Evolutionary conservation across 1,140 invertebrate species (phyloP), one percentile per base, ranked within the genome.

Genomic region (Bombus pyrosoma): DNA sequence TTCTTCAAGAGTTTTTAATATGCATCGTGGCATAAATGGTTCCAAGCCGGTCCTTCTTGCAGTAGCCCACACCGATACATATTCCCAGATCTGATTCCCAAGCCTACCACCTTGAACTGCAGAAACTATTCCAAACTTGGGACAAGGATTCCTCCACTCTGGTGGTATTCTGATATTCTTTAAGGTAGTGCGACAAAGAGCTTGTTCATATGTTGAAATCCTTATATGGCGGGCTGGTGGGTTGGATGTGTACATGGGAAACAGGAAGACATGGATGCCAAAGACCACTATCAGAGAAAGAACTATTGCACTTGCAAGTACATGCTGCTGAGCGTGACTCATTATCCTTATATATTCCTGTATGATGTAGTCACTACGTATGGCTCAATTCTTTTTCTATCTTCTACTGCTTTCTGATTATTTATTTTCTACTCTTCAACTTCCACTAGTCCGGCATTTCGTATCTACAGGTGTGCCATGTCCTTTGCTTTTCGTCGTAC

Each of bases 51-150:
- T 96, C 73, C 95, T 92, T 81, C 96, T 88, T 91, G 96, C 89
- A 94, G 92, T 94, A 0, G 96, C 96, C 96, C 96, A 97, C 8
- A 96, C 96, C 1, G 96, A 96, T 0, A 96, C 96, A 85, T 97
- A 97, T 83, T 96, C 96, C 95, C 96, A 96, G 91, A 97, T 97
- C 89, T 96, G 96, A 92, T 97, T 97, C 66, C 96, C 97, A 76
- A 97, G 89, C 79, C 96, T 92, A 37, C 96, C 96, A 85, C 96
- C 96, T 92, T 96, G 95, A 59, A 95, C 94, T 53, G 95, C 95
- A 1, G 96, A 96, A 18, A 96, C 95, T 59, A 96, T 96, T 68
- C 96, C 96, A 86, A 96, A 94, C 32, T 94, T 95, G 0, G 95
- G 95, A 92, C 96, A 96, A 9, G 94, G 87, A 47, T 94, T 93